These are phyloP conservation scores for Enteromius thamalakanensis DNA, from an alignment of 2,797 vertebrate genomes.

Conservation along the genomic window DNA sequence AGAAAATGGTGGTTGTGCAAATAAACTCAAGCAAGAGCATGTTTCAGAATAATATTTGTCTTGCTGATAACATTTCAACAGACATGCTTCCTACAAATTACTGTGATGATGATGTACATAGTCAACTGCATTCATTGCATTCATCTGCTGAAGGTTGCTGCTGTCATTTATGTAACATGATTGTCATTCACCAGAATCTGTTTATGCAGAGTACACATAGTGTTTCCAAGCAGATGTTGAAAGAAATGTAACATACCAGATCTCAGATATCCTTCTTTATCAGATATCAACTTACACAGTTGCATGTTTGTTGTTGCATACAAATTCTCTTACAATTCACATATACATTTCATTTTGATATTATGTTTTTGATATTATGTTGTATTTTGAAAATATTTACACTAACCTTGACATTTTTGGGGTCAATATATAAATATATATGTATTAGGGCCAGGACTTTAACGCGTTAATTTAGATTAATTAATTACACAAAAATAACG, in stretches of 20 bases:
- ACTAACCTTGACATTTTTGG: background rate
- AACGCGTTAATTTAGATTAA: no score
- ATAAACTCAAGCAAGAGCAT: background rate
- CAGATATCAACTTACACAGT: background rate
- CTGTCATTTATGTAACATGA: background rate
- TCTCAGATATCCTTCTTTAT: background rate
- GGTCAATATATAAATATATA: no score
- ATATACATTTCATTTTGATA: background rate
- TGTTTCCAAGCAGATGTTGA: slow-evolving; percentile 25
- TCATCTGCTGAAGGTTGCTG: slow-evolving; percentile 16
- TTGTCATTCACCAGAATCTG: slow-evolving; percentile 13
- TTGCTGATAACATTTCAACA: slow-evolving; percentile 7
- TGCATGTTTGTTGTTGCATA: background rate
- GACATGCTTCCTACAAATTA: slow-evolving; percentile 21
- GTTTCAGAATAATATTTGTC: slow-evolving; percentile 22
- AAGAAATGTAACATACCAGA: background rate
- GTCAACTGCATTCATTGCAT: background rate
- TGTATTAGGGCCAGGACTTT: no score
- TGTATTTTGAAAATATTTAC: background rate
- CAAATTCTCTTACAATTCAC: background rate
- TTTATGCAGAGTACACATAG: background rate
- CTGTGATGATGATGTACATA: background rate
- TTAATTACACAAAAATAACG: no score
- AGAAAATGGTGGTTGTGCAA: background rate
- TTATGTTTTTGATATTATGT: background rate